phyloP scores from a whole-genome alignment of 2,113 vertebrate genomes.

The Cavia porcellus region DNA sequence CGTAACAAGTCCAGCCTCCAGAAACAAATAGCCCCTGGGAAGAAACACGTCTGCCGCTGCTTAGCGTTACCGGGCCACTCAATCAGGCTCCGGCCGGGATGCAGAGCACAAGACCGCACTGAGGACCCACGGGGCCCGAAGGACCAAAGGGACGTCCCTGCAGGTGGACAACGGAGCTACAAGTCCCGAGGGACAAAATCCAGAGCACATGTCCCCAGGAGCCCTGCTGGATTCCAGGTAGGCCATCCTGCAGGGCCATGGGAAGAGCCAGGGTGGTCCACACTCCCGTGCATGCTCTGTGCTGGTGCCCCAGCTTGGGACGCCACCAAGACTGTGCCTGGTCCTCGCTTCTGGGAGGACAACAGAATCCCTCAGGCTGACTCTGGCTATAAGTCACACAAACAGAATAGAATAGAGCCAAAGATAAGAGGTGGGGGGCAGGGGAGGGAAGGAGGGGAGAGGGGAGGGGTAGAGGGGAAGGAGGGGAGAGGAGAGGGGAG shows the following conservation, averaged over 20 bases:
- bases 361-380: not conserved
- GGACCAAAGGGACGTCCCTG: not conserved
- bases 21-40: not conserved
- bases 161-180: not conserved
- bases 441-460: too few relatives aligned
- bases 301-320: not conserved
- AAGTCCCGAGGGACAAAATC: not conserved
- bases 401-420: too few relatives aligned
- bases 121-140: not conserved
- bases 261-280: not conserved
- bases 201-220: not conserved
- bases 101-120: not conserved
- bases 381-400: too few relatives aligned
- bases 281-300: not conserved
- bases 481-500: too few relatives aligned
- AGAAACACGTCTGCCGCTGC: not conserved
- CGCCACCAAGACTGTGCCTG: not conserved
- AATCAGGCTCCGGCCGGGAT: not conserved
- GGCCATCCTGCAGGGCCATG: not conserved
- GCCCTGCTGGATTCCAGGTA: not conserved
- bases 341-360: not conserved
- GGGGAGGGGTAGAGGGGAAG: too few relatives aligned
- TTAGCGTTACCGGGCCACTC: too few relatives aligned
- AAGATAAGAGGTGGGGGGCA: too few relatives aligned
- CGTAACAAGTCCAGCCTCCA: not conserved